phyloP scores from a whole-genome alignment of 1,140 invertebrate genomes.

The Melitaea cinxia region DNA sequence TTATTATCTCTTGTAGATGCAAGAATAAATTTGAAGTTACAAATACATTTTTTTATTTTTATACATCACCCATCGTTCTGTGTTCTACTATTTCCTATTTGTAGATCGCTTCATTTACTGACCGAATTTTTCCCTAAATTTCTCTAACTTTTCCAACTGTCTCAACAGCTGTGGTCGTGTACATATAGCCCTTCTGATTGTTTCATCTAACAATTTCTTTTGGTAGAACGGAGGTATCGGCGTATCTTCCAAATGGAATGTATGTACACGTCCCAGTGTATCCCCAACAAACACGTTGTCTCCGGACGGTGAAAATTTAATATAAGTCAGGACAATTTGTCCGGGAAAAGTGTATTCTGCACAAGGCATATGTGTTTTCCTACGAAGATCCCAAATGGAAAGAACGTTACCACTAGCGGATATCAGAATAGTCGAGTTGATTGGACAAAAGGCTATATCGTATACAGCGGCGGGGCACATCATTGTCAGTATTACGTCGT shows the following conservation, averaged over 20 bases:
- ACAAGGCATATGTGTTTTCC: constrained; percentile 85
- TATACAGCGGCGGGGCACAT: constrained; percentile 83
- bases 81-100: too few relatives aligned
- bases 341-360: constrained; percentile 81
- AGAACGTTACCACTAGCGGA: constrained; percentile 87
- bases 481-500: constrained; percentile 85
- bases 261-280: constrained; percentile 83
- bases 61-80: too few relatives aligned
- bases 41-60: constrained; percentile 11
- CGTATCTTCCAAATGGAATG: constrained; percentile 86
- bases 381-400: constrained; percentile 87
- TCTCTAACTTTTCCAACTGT: constrained; percentile 82
- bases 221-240: constrained; percentile 86
- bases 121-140: constrained; percentile 49
- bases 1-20: constrained; percentile 17
- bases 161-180: constrained; percentile 83
- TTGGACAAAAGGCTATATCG: constrained; percentile 89
- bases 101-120: too few relatives aligned
- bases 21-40: constrained; percentile 26
- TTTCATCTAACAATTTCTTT: constrained; percentile 81
- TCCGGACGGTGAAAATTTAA: constrained; percentile 85
- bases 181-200: constrained; percentile 84
- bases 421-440: constrained; percentile 91
- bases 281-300: constrained; percentile 86
- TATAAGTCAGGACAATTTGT: constrained; percentile 69